phyloP scores from a whole-genome alignment of 2,797 vertebrate species.

The Micropoecilia bifurca region DNA sequence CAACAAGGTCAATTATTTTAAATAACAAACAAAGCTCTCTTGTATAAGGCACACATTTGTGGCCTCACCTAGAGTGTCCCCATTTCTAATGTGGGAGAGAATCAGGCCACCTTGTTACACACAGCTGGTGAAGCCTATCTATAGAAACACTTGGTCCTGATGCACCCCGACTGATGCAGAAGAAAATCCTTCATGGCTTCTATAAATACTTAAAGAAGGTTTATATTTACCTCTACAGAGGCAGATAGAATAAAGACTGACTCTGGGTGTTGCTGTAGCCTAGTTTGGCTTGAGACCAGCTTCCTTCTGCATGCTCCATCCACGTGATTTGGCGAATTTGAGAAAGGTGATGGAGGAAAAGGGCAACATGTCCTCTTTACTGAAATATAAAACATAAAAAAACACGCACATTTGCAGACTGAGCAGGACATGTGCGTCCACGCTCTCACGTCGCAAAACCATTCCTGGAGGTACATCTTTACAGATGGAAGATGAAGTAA shows the following conservation, averaged over 20 bases:
- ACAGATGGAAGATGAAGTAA: not conserved
- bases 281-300: slow-evolving; percentile 41
- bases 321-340: slow-evolving; percentile 49
- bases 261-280: slow-evolving; percentile 15
- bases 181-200: slow-evolving; percentile 50
- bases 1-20: no score
- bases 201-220: slow-evolving; percentile 51
- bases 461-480: not conserved
- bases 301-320: slow-evolving; percentile 11
- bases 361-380: slow-evolving; percentile 43
- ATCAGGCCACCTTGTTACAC: slow-evolving; percentile 61
- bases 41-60: slow-evolving; percentile 2
- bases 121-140: slow-evolving; percentile 45
- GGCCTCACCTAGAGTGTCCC: slow-evolving; percentile 25
- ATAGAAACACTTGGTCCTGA: slow-evolving; percentile 30
- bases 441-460: not conserved
- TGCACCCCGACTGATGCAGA: slow-evolving; percentile 24
- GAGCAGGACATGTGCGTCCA: slow-evolving; percentile 8
- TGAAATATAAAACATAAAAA: slow-evolving; percentile 1
- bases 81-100: slow-evolving; percentile 46
- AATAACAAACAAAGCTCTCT: not conserved
- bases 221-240: slow-evolving; percentile 32
- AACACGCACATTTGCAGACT: not conserved
- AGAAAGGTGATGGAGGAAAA: slow-evolving; percentile 40
- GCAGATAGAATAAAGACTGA: slow-evolving; percentile 41